Evolutionary conservation across 2,888 invertebrate genomes (phyloP).

Genomic region (Ennomos erosarius): DNA sequence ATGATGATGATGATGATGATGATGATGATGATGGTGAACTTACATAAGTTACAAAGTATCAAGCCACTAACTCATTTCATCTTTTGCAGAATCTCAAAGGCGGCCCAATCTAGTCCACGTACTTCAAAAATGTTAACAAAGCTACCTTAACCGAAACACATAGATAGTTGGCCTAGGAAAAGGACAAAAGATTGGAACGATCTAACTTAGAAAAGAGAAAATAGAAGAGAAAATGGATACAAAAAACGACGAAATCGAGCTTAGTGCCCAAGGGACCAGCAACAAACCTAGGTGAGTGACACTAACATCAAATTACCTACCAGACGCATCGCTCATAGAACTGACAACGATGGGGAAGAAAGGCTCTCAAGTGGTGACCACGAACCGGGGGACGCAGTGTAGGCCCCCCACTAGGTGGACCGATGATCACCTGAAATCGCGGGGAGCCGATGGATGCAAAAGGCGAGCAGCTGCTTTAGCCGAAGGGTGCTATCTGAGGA

Average conservation of each 20-base stretch:
- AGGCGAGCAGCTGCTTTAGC: too few relatives aligned
- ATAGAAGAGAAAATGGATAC: conserved; percentile 65
- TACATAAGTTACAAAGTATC: background rate
- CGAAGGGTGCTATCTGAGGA: too few relatives aligned
- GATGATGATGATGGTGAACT: too few relatives aligned
- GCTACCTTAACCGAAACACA: conserved; percentile 56
- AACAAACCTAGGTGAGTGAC: conserved; percentile 66
- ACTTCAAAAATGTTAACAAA: conserved; percentile 76
- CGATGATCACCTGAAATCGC: too few relatives aligned
- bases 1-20: too few relatives aligned
- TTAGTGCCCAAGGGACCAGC: conserved; percentile 73
- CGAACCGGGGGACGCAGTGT: too few relatives aligned
- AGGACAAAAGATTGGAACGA: conserved; percentile 43
- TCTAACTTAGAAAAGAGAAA: conserved; percentile 43
- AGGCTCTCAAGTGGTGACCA: too few relatives aligned
- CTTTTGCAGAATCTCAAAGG: conserved; percentile 25
- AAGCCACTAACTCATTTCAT: background rate
- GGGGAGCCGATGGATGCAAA: too few relatives aligned
- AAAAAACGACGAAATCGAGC: conserved; percentile 78
- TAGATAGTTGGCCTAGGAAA: conserved; percentile 44
- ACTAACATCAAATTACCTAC: too few relatives aligned
- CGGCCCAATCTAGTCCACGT: conserved; percentile 63
- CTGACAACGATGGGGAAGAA: too few relatives aligned
- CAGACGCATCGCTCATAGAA: too few relatives aligned
- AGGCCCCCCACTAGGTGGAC: too few relatives aligned